Base-by-base conservation (phyloP, 2,888 invertebrate species). In the Andrena camellia region DNA sequence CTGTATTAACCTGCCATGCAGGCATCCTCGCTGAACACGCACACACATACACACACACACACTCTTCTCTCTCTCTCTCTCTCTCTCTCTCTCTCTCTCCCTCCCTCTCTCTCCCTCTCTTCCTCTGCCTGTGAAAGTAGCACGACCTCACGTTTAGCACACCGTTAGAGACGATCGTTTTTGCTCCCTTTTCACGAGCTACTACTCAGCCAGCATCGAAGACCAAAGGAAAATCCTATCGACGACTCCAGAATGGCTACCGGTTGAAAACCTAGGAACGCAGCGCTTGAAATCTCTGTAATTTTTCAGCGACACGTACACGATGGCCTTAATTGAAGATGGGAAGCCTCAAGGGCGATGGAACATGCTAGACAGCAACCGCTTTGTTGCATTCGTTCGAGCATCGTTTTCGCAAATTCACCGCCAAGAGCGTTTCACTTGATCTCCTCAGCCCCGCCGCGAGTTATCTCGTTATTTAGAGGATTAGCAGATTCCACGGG, bases 1-100 rank as follows among this genome's bases (percentile, higher is more conserved):
- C 88, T 86, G 90, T 90, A 90, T 91, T 90, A 90, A 90, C 90
- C 88, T 90, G 88, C 88, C 87, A 80, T 80, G 81, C 86, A 90
- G 89, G 86, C 90, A 90, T 89, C 87, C 86, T 64, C 84, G 78
- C 78, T 63, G 74, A 83, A 80, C 82, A 84, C 78, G 84, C 81
- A 83, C 70, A 66, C 68, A 63, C 48, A 50, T 69, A 62, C 69
- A 64, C 72, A 69, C 72, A 64, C 63, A 42, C 77, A 29, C 54
- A 33, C 68, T 70, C 79, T 59, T 48, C 31, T 66, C 70, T 67
- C 79, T 74, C 72, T 63, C 57, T 20, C 31, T 57, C 13, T 54
- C 48, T 50, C 29, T 66, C 60, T 72, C 72, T 74, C 60, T 62
- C 64, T 64, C 72, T 74, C 60, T 29, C 33, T 59, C 64, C 23